Conservation (phyloP, 2,797 vertebrate genomes). For the Syngnathus rostellatus region DNA sequence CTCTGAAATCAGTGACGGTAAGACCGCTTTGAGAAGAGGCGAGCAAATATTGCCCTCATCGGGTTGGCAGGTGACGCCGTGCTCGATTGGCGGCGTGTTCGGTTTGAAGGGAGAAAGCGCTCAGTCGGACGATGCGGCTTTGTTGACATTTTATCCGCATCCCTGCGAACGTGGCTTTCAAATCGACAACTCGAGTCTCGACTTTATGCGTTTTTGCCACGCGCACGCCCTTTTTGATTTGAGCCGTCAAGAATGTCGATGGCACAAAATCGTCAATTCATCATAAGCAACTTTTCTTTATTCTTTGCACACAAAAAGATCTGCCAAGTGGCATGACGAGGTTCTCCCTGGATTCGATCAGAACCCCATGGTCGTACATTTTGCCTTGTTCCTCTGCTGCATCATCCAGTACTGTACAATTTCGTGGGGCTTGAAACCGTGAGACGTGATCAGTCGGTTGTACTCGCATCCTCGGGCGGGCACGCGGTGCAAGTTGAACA, state of each 20-base stretch:
- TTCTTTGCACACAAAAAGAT: too few species aligned
- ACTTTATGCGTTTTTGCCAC: too few species aligned
- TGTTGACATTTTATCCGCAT: background rate
- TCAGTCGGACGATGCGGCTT: too few species aligned
- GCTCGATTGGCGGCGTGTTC: too few species aligned
- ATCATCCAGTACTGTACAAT: slow-evolving; percentile 94
- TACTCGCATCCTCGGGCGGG: slow-evolving; percentile 98
- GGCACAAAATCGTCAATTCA: too few species aligned
- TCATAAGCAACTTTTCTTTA: too few species aligned
- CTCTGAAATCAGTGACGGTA: slow-evolving; percentile 97
- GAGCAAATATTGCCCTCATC: too few species aligned
- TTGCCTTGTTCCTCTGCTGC: slow-evolving; percentile 85
- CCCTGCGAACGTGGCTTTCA: background rate
- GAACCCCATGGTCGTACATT: background rate
- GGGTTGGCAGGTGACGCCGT: too few species aligned
- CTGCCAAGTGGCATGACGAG: background rate
- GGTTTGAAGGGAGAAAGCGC: too few species aligned
- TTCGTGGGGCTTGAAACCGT: slow-evolving; percentile 90
- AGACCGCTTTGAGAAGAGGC: slow-evolving; percentile 38
- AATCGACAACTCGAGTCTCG: background rate
- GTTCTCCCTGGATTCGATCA: background rate
- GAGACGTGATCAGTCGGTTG: slow-evolving; percentile 94
- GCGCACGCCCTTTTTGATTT: too few species aligned
- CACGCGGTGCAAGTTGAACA: slow-evolving; percentile 92
- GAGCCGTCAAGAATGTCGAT: too few species aligned